These are phyloP conservation scores for Crotalus viridis DNA, from an alignment of 2,113 vertebrate genomes.

Conservation along the genomic window DNA sequence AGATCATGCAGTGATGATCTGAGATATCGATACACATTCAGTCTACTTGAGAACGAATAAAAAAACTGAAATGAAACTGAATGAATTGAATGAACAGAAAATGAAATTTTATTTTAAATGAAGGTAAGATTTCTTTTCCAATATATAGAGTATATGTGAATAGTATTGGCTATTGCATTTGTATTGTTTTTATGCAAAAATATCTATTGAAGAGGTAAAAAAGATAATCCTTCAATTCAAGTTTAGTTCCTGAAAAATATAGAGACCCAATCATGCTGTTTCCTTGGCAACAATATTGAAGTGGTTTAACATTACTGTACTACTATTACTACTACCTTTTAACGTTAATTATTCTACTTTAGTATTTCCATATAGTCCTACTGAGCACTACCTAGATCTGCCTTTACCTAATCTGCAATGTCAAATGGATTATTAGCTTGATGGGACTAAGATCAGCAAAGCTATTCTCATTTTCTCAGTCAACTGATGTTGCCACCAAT, in stretches of 20 bases:
- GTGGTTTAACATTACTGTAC: background rate
- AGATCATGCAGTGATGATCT: background rate
- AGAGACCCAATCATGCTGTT: background rate
- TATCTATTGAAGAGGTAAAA: background rate
- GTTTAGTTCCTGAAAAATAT: background rate
- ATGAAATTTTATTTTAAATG: background rate
- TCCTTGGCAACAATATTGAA: background rate
- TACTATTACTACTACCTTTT: background rate
- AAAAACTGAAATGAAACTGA: background rate
- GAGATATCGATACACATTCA: background rate
- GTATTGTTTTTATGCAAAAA: background rate
- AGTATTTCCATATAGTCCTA: background rate
- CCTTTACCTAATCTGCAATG: background rate
- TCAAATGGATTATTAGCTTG: background rate
- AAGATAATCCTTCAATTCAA: background rate
- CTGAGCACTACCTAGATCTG: background rate
- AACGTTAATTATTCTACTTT: background rate
- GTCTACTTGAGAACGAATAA: background rate
- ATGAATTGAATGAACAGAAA: background rate
- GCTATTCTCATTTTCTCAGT: background rate
- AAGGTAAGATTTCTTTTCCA: background rate
- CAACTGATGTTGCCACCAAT: background rate
- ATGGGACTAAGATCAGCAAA: background rate
- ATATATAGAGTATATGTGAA: background rate
- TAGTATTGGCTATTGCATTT: background rate